phyloP scores from a whole-genome alignment of 2,797 vertebrate species.

The Danio albolineatus region DNA sequence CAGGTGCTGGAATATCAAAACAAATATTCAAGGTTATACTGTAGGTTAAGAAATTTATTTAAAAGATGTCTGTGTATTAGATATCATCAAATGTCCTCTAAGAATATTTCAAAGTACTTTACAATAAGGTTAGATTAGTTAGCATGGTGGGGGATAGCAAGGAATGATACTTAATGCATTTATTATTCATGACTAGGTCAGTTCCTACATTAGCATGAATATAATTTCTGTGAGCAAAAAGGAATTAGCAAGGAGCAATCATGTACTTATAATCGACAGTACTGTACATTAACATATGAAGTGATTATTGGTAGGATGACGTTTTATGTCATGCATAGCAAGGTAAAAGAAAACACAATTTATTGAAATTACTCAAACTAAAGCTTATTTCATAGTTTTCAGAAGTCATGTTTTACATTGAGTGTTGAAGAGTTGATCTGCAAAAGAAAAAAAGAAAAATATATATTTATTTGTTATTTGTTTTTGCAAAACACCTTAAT shows the following conservation, averaged over 20 bases:
- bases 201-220: neutral
- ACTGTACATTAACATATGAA: neutral
- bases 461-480: too few relatives aligned
- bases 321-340: too few relatives aligned
- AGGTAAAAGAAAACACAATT: too few relatives aligned
- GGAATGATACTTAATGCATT: neutral
- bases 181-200: neutral
- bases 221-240: neutral
- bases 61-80: neutral
- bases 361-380: too few relatives aligned
- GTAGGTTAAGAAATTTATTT: neutral
- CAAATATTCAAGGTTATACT: neutral
- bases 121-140: neutral
- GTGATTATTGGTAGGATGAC: too few relatives aligned
- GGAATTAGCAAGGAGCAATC: neutral
- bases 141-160: neutral
- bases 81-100: neutral
- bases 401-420: too few relatives aligned
- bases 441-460: too few relatives aligned
- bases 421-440: too few relatives aligned
- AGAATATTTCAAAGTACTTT: neutral
- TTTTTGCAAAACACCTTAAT: too few relatives aligned
- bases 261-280: neutral
- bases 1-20: slow-evolving; percentile 7
- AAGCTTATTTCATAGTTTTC: too few relatives aligned